Evolutionary conservation across 2,888 invertebrate species (phyloP), one percentile per base, ranked within the genome.

Genomic region (Drosophila differens): DNA sequence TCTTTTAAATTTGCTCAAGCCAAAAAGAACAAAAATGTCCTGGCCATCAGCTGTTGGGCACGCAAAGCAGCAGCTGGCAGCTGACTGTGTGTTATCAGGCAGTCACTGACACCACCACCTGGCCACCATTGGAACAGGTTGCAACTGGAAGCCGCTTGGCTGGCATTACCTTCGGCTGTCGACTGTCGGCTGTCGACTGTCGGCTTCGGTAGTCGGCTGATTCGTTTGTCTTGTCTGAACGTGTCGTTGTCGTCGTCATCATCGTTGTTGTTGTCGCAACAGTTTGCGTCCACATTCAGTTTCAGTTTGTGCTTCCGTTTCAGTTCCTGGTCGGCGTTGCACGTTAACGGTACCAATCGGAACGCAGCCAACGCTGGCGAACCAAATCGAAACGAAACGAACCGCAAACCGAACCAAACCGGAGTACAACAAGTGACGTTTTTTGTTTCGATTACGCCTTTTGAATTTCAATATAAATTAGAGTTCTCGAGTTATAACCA

Each of bases 291-390:
- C 68, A 68, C 65, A 73, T 67, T 78, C 65, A 72, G 49, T 67
- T 69, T 63, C 61, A 59, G 61, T 64, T 71, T 60, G 55, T 53
- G 70, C 60, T 74, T 74, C 70, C 53, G 44, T 52, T 74, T 90
- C 87, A 87, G 87, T 90, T 87, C 89, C 90, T 90, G 87, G 81
- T 84, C 81, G 91, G 81, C 90, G 76, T 82, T 82, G 73, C 73
- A 81, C 72, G 82, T 76, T 74, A 76, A 79, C 90, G 87, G 84
- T 89, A 70, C 54, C 71, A 57, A 60, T n/a, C 70, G 68, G 72
- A 72, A 30, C 52, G 61, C 49, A 39, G 51, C 32, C 33, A 62
- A 59, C 68, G 54, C 68, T 51, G 61, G 58, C 49, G 49, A 49
- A 53, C 32, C 64, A 37, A 39, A 28, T 30, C 25, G 32, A 55